Conservation (phyloP, 2,797 vertebrate genomes). For the Argentina silus region DNA sequence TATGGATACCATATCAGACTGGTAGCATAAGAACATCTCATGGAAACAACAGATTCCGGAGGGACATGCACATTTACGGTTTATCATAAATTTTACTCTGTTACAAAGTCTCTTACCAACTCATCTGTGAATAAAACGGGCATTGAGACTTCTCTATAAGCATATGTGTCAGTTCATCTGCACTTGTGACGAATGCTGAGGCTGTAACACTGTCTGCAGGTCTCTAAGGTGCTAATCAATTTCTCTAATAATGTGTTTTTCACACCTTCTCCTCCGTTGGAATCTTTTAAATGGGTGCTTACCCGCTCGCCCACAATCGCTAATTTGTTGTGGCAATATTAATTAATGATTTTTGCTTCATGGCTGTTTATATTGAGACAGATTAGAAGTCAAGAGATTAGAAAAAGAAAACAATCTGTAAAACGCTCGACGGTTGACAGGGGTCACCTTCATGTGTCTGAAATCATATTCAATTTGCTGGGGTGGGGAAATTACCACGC, state of each 20-base stretch:
- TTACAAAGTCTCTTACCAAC: neutral
- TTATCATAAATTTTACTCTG: neutral
- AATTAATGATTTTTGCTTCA: slow-evolving; percentile 85
- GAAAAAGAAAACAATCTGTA: slow-evolving; percentile 80
- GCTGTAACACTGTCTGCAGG: slow-evolving; percentile 57
- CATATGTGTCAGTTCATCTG: slow-evolving; percentile 46
- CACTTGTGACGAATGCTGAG: slow-evolving; percentile 45
- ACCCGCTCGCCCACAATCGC: slow-evolving; percentile 59
- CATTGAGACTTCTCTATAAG: slow-evolving; percentile 42
- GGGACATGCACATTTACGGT: neutral
- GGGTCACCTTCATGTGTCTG: slow-evolving; percentile 83
- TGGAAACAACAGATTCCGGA: neutral
- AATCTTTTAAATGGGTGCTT: slow-evolving; percentile 54
- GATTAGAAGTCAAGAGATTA: slow-evolving; percentile 77
- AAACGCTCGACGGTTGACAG: slow-evolving; percentile 73
- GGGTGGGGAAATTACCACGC: slow-evolving; percentile 66
- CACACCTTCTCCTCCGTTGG: slow-evolving; percentile 66
- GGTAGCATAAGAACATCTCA: neutral
- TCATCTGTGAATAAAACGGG: slow-evolving; percentile 46
- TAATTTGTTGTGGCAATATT: slow-evolving; percentile 88
- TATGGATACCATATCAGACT: neutral
- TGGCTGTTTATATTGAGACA: slow-evolving; percentile 81
- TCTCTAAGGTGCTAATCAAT: slow-evolving; percentile 65
- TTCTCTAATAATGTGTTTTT: slow-evolving; percentile 73
- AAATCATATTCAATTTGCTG: slow-evolving; percentile 82